These are phyloP conservation scores for Aradophagus sp. DNA, from an alignment of 1,140 invertebrate species.

Conservation along the genomic window DNA sequence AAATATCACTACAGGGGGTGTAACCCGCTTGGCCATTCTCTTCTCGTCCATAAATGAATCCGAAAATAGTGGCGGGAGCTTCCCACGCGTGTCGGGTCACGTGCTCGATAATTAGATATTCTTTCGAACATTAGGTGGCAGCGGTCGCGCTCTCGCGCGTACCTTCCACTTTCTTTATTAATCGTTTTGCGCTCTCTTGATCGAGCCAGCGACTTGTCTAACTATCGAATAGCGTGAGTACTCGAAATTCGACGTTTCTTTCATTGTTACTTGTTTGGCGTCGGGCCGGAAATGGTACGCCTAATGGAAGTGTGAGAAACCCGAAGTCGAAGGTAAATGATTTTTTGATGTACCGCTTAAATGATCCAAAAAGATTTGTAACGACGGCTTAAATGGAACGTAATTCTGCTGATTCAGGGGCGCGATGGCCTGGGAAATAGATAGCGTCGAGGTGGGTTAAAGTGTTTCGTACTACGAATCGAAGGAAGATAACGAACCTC, in stretches of 20 bases:
- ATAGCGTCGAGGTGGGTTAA: too few relatives aligned
- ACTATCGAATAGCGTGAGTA: conserved; percentile 66
- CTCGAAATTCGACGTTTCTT: conserved; percentile 51
- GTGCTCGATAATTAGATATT: conserved; percentile 75
- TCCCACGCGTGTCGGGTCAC: conserved; percentile 72
- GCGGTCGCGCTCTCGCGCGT: conserved; percentile 50
- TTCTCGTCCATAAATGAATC: conserved; percentile 68
- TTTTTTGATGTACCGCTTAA: conserved; percentile 42
- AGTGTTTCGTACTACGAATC: too few relatives aligned
- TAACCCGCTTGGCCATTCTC: conserved; percentile 58
- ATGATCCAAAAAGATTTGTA: conserved; percentile 34
- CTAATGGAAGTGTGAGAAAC: conserved; percentile 50
- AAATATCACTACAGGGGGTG: conserved; percentile 70
- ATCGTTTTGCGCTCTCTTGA: conserved; percentile 61
- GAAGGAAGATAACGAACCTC: too few relatives aligned
- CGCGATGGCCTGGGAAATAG: conserved; percentile 18
- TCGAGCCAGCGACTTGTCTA: conserved; percentile 61
- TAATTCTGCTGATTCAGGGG: conserved; percentile 34
- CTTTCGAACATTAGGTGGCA: conserved; percentile 70
- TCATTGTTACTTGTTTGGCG: conserved; percentile 21
- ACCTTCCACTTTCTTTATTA: conserved; percentile 63
- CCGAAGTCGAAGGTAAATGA: conserved; percentile 25
- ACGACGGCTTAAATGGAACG: conserved; percentile 23
- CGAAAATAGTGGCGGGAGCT: conserved; percentile 71
- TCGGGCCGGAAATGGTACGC: conserved; percentile 40